Base-by-base conservation (phyloP, 64 coral and sea anemone genomes). In the Stylophora pistillata region DNA sequence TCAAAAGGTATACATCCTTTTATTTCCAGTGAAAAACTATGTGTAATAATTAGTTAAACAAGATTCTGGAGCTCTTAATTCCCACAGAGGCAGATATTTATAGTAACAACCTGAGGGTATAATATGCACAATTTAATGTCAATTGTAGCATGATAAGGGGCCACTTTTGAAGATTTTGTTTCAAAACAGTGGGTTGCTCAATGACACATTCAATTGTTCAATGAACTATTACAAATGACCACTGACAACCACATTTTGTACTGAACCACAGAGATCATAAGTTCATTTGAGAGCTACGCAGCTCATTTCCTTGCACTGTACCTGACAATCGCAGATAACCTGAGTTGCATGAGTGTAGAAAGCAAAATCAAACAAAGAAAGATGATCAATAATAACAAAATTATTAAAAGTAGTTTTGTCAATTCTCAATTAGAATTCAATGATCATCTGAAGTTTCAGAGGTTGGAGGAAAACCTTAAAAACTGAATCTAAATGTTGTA, bases 31-130 rank as follows among this genome's bases (percentile, higher is more conserved):
- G 10, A 23, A 66, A 25, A 66, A 2, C 9, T 56, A 28, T 26
- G 23, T 52, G 29, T 58, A 59, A 15, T 27, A 47, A 47, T 30
- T 79, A 29, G 29, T 25, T 26, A 25, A 58, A 79, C 28, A 29
- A 79, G 77, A 77, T 59, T 79, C 77, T 79, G 58, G 55, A 83
- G n/a, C 18, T 12, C 29, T 23, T 15, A 14, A 13, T 83, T 83
- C 60, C 79, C 79, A 83, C 79, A 83, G 17, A 47, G 23, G 21
- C 41, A 53, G 59, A 68, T 68, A 83, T 69, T 83, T 66, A 83
- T 83, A 69, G 79, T 47, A 41, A 34, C 14, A 33, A 13, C 31
- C 52, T 20, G 2, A n/a, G 15, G 33, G 61, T 13, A 20, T n/a
- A 37, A 80, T n/a, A 66, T 26, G 61, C 59, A 20, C 56, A 47